Evolutionary conservation across 2,888 invertebrate species (phyloP), one percentile per base, ranked within the genome.

Genomic region (Rambutsinella grinnellia): DNA sequence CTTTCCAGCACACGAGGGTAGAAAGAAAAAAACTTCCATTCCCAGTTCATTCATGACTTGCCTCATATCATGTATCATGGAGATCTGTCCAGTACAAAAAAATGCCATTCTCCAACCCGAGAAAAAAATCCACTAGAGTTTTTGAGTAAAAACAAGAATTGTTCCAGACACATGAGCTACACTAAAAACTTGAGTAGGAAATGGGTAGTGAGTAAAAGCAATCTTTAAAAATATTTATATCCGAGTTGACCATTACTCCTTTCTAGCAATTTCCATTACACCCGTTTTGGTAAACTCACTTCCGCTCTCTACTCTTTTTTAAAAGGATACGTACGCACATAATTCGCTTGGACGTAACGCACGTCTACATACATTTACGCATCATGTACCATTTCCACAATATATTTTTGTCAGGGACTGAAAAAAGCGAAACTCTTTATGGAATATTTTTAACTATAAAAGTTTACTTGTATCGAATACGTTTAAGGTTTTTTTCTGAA

Each of bases 61-160:
- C 5, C 36, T 36, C 5, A 36, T 36, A 36, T 36, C 36, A 36
- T 36, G 36, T 36, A 36, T 36, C 36, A 36, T 36, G 36, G 36
- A 36, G 36, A 36, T 36, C 36, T 36, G 36, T 36, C 36, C 13
- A 49, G 49, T 49, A 17, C 6, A 49, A 17, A 49, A 49, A 49
- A n/a, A 17, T 49, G 15, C 19, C n/a, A 5, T n/a, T 5, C n/a
- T n/a, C n/a, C n/a, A 49, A 49, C 3, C 49, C 19, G 8, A 49
- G 49, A n/a, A n/a, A n/a, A n/a, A n/a, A n/a, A n/a, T n/a, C n/a
- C 49, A 49, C 49, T 36, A 49, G 3, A 49, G 49, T 49, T 36
- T 36, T 36, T 5, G 36, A 36, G 36, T 36, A 36, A 36, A 36
- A 36, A 36, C 5, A 36, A 36, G 36, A 5, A 36, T 36, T 13